Conservation (phyloP, 2,113 vertebrate genomes). For the Mastomys coucha region DNA sequence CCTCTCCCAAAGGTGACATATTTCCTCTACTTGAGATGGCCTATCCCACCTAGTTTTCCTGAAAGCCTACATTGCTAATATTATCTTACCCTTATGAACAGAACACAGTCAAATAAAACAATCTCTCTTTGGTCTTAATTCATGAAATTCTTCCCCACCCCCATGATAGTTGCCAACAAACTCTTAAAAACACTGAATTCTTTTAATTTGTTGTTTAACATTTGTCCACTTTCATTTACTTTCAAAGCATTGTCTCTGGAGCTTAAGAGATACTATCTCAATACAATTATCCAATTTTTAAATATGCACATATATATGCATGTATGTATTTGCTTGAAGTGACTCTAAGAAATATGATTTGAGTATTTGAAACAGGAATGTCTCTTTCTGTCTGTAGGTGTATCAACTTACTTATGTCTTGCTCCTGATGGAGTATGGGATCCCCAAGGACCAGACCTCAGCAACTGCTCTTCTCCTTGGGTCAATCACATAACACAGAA, state of each 20-base stretch:
- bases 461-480: slow-evolving; percentile 99
- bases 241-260: background rate
- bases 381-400: slow-evolving; percentile 86
- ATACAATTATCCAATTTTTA: background rate
- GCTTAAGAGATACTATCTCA: background rate
- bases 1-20: background rate
- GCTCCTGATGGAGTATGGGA: slow-evolving; percentile 95
- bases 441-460: slow-evolving; percentile 95
- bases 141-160: background rate
- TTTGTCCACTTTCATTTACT: background rate
- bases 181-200: background rate
- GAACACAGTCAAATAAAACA: background rate
- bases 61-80: background rate
- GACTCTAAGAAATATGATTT: slow-evolving; percentile 21
- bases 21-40: background rate
- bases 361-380: slow-evolving; percentile 41
- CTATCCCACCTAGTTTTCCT: background rate
- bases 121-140: background rate
- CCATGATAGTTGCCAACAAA: background rate
- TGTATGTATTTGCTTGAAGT: background rate
- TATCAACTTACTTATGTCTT: slow-evolving; percentile 93
- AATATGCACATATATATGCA: too few species aligned
- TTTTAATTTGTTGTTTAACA: background rate
- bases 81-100: background rate
- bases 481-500: slow-evolving; percentile 97